A percentile compares a stretch with the other conserved stretches of the same genome.
Evolutionary conservation across 2,888 invertebrate species (phyloP).

Genomic region (Eilema sororculum): DNA sequence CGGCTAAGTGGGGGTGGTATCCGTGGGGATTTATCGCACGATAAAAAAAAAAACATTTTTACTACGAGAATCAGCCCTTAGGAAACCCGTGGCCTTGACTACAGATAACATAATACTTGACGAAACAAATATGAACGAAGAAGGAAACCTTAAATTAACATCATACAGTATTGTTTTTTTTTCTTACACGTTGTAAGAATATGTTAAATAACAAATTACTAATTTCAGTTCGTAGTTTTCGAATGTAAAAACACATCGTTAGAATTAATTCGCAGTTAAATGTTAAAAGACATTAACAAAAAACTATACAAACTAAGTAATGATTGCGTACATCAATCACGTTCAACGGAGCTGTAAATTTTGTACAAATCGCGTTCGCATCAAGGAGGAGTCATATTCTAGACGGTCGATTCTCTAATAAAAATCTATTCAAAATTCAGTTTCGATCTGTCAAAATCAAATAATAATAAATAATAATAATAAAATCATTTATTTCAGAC

Average conservation of each 20-base stretch:
- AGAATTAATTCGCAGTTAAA: not conserved
- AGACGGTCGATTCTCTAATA: too few species aligned
- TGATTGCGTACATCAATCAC: not conserved
- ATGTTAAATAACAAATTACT: not conserved
- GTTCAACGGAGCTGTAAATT: not conserved
- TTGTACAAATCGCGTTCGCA: not conserved
- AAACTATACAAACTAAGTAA: not conserved
- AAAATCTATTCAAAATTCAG: too few species aligned
- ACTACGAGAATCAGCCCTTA: too few species aligned
- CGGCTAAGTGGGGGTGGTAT: too few species aligned
- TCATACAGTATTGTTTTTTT: not conserved
- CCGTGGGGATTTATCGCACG: too few species aligned
- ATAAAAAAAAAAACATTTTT: too few species aligned
- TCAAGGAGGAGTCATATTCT: too few species aligned
- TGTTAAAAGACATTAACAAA: not conserved
- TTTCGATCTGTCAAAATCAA: too few species aligned
- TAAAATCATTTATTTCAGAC: too few species aligned
- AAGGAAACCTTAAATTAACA: not conserved
- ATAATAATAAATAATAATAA: too few species aligned
- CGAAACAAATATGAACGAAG: not conserved
- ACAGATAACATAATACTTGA: too few species aligned
- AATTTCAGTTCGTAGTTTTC: not conserved
- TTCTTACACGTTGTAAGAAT: not conserved
- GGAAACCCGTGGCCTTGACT: not conserved
- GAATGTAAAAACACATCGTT: conserved; percentile 2